phyloP scores from a whole-genome alignment of 2,113 vertebrate species.

The Suncus etruscus region DNA sequence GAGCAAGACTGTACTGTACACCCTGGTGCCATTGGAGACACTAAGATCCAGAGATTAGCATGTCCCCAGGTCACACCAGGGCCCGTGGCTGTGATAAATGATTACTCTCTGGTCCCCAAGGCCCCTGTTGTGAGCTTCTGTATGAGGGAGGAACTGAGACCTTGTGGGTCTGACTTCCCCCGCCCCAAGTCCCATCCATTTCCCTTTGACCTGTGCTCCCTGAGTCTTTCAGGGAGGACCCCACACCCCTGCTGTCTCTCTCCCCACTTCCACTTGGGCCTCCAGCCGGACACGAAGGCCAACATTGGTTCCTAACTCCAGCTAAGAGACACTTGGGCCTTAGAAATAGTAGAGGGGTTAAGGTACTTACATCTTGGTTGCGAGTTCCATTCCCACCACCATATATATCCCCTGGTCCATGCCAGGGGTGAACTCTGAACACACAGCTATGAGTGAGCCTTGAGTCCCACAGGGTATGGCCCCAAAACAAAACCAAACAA shows the following conservation, averaged over 20 bases:
- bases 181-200: not conserved
- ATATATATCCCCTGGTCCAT: too few relatives aligned
- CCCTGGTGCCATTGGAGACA: not conserved
- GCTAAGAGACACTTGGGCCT: not conserved
- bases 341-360: too few relatives aligned
- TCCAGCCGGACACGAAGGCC: not conserved
- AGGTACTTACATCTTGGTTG: too few relatives aligned
- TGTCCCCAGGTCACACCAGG: not conserved
- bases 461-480: too few relatives aligned
- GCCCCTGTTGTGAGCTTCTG: not conserved
- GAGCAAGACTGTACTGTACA: not conserved
- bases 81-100: not conserved
- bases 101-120: not conserved
- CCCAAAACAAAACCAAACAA: too few relatives aligned
- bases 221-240: not conserved
- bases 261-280: fast-evolving
- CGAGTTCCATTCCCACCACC: too few relatives aligned
- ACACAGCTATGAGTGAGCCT: too few relatives aligned
- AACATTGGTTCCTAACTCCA: not conserved
- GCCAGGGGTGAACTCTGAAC: too few relatives aligned
- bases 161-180: not conserved
- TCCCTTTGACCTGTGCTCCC: not conserved
- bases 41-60: not conserved
- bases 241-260: too few relatives aligned
- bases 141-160: not conserved